phyloP scores from a whole-genome alignment of 2,797 vertebrate genomes.

The Catamblyrhynchus diadema region DNA sequence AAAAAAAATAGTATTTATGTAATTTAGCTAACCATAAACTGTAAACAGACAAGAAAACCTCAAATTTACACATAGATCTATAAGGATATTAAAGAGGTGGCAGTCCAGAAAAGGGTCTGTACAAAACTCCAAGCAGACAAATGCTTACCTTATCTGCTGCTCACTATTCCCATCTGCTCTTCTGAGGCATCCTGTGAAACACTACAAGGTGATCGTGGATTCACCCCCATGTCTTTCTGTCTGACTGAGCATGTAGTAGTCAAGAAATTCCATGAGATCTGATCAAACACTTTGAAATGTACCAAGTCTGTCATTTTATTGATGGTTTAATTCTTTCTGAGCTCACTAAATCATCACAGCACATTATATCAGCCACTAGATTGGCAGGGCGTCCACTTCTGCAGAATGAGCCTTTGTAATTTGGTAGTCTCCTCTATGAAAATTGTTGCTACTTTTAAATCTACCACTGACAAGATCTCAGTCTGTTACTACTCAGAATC shows the following conservation, averaged over 20 bases:
- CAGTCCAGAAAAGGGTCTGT: neutral
- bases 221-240: neutral
- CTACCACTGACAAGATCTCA: neutral
- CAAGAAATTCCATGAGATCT: neutral
- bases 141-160: neutral
- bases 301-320: slow-evolving; percentile 4
- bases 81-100: neutral
- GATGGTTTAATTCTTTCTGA: slow-evolving; percentile 10
- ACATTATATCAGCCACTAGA: neutral
- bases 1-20: neutral
- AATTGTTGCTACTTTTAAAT: slow-evolving; percentile 21
- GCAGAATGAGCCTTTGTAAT: neutral
- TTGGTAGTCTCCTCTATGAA: neutral
- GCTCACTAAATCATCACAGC: neutral
- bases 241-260: neutral
- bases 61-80: neutral
- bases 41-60: neutral
- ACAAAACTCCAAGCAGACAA: neutral
- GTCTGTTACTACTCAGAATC: neutral
- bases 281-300: slow-evolving; percentile 3
- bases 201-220: neutral
- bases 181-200: neutral
- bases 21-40: neutral
- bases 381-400: neutral
- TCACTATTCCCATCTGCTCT: neutral